Base-by-base conservation (phyloP, 2,113 vertebrate species). In the Polypterus senegalus region DNA sequence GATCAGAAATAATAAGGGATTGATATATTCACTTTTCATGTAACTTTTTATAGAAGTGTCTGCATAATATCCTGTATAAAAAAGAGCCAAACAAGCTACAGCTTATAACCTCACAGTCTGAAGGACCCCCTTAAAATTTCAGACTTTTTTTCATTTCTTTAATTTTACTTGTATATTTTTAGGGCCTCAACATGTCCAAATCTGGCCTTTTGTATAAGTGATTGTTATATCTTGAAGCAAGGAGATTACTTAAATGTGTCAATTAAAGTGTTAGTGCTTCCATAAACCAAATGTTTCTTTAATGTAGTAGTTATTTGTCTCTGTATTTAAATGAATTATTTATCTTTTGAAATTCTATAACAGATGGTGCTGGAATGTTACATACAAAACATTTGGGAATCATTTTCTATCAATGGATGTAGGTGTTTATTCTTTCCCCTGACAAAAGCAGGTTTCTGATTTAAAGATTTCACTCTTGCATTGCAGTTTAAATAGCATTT, bases 401-500 rank as follows among this genome's bases (percentile, higher is more conserved):
- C 58, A 46, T 43, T 61, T 46, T 48, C 47, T 49, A 63, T 53
- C 54, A 66, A 60, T 58, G 46, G 57, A 11, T 54, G 48, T 53
- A 51, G 46, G 58, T 61, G 47, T 65, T 54, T 53, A 67, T 58
- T 57, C 61, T 62, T 9, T 7, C 8, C 57, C 56, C n/a, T 45
- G 43, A 44, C 43, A 27, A 45, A 58, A 7, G 56, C 56, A 65
- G 47, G 47, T 67, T 57, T 7, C 56, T 6, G 9, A 45, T 57
- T 57, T 67, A 67, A 60, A 49, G 69, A 66, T 66, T 47, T 54
- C 53, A 48, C 61, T 60, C 54, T 62, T 47, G 51, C 44, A 55
- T 56, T 60, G 59, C 48, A 45, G 54, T n/a, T 66, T 56, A 57
- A 67, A 48, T 54, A 63, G 54, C 59, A 65, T 61, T 67, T 66